Conservation (phyloP, 2,888 invertebrate genomes). For the Callinectes sapidus region DNA sequence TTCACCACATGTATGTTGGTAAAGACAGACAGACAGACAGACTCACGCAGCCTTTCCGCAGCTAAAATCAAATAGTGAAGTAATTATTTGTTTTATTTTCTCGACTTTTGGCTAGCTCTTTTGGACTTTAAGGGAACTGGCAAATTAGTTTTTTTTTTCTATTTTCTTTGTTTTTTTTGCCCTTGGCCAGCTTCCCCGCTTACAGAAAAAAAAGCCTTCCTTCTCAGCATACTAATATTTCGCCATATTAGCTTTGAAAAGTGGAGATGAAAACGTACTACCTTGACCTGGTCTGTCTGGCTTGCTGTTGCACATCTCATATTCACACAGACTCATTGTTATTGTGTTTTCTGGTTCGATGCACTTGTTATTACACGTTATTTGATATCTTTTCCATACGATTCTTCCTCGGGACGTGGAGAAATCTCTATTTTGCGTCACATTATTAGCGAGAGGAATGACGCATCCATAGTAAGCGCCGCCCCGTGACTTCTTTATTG, state of each 20-base stretch:
- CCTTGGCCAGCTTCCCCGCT: too few species aligned
- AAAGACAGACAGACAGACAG: background rate
- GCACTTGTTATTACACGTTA: background rate
- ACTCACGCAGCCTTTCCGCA: background rate
- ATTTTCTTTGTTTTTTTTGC: too few species aligned
- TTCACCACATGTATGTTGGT: background rate
- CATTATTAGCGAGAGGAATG: background rate
- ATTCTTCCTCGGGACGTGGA: background rate
- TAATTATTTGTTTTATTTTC: too few species aligned
- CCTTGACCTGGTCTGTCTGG: background rate
- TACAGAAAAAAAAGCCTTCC: too few species aligned
- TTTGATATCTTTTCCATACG: background rate
- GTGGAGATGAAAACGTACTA: background rate
- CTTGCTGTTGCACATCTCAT: background rate
- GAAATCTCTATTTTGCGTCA: background rate
- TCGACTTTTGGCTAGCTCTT: too few species aligned
- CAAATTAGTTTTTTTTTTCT: too few species aligned
- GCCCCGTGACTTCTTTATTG: too few species aligned
- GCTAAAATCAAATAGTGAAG: background rate
- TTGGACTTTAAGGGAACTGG: too few species aligned
- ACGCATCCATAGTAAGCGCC: too few species aligned
- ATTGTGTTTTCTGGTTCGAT: background rate
- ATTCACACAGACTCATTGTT: background rate
- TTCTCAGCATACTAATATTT: background rate
- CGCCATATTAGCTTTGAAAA: background rate